These are phyloP conservation scores for Ceryle rudis DNA, from an alignment of 2,797 vertebrate species.

Conservation along the genomic window DNA sequence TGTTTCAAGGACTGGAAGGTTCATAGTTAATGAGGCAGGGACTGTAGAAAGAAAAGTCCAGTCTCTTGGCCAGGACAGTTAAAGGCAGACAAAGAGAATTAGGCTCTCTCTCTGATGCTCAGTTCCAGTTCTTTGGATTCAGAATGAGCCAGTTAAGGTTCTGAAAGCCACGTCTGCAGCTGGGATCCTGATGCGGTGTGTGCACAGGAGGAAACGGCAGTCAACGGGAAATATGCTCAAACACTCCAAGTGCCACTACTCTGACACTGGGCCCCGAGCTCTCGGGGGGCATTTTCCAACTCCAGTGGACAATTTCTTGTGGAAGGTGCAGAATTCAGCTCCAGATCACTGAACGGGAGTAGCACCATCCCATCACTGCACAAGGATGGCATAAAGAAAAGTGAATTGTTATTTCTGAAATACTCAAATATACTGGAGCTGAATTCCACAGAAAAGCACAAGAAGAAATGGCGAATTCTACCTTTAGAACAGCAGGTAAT, in stretches of 20 bases:
- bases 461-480: neutral
- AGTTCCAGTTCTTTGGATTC: neutral
- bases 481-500: neutral
- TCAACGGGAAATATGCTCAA: neutral
- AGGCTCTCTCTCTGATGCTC: neutral
- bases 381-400: neutral
- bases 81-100: neutral
- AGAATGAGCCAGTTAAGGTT: neutral
- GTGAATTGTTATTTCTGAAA: neutral
- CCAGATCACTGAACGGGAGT: neutral
- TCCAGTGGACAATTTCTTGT: neutral
- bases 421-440: neutral
- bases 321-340: neutral
- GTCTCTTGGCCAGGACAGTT: neutral
- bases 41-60: neutral
- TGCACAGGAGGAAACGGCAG: neutral
- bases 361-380: neutral
- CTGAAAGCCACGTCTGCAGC: neutral
- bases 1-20: neutral
- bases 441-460: neutral
- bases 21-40: neutral
- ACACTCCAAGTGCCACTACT: neutral
- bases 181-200: neutral
- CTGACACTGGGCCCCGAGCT: neutral
- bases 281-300: accelerated